Evolutionary conservation across 2,113 vertebrate genomes (phyloP).

Genomic region (Propithecus coquereli): DNA sequence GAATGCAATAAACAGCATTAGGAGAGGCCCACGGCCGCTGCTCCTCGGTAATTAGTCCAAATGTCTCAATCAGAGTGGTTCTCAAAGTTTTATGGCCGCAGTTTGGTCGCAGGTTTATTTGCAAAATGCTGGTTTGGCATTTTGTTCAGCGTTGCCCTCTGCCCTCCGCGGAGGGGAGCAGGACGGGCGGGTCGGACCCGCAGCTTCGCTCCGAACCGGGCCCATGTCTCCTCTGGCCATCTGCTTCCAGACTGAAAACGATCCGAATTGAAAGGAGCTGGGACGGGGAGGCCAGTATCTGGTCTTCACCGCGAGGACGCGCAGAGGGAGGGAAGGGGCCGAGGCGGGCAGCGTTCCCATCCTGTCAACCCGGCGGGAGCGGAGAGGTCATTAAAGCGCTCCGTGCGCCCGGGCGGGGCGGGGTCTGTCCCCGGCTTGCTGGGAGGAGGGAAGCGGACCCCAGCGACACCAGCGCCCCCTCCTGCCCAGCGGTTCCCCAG

Average conservation of each 20-base stretch:
- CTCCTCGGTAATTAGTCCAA: slow-evolving; percentile 81
- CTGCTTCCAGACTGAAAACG: slow-evolving; percentile 15
- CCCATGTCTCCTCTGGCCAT: background rate
- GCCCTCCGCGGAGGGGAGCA: slow-evolving; percentile 58
- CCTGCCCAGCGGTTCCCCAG: background rate
- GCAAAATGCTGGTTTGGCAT: slow-evolving; percentile 81
- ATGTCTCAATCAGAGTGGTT: slow-evolving; percentile 83
- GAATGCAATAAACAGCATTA: slow-evolving; percentile 87
- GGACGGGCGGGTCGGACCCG: background rate
- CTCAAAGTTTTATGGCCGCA: slow-evolving; percentile 80
- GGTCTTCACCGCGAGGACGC: background rate
- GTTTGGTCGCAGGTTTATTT: slow-evolving; percentile 83
- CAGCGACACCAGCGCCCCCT: background rate
- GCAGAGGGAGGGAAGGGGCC: background rate
- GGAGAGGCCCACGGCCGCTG: slow-evolving; percentile 72
- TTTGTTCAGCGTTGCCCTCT: slow-evolving; percentile 71
- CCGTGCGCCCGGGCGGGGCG: background rate
- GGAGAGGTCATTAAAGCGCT: background rate
- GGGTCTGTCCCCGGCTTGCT: background rate
- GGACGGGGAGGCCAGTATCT: background rate
- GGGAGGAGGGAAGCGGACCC: background rate
- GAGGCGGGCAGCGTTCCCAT: background rate
- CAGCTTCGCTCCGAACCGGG: background rate
- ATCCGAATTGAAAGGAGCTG: background rate
- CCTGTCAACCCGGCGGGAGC: background rate